phyloP scores from a whole-genome alignment of 2,888 invertebrate species.

The Resseliella maxima region DNA sequence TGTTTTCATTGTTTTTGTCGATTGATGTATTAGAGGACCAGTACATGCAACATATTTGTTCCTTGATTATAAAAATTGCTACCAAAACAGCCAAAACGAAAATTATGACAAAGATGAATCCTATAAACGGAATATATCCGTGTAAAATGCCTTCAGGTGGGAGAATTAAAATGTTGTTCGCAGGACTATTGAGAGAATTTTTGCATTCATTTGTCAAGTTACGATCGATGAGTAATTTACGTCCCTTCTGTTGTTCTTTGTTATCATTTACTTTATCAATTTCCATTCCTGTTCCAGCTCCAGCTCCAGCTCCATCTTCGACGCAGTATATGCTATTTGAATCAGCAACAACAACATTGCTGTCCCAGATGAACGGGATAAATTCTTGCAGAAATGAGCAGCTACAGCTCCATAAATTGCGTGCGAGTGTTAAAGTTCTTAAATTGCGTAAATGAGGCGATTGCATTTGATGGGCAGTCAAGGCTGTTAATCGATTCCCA shows the following conservation, averaged over 20 bases:
- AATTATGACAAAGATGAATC: slow-evolving; percentile 81
- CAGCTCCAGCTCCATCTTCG: slow-evolving; percentile 73
- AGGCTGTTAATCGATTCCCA: slow-evolving; percentile 72
- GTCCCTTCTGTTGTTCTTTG: background rate
- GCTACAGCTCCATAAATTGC: slow-evolving; percentile 90
- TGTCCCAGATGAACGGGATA: slow-evolving; percentile 84
- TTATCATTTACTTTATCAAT: slow-evolving; percentile 3
- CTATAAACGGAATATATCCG: slow-evolving; percentile 84
- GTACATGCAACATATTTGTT: slow-evolving; percentile 74
- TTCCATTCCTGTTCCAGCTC: background rate
- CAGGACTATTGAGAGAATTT: background rate
- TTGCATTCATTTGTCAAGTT: slow-evolving; percentile 67
- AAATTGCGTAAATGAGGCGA: slow-evolving; percentile 53
- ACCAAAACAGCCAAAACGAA: slow-evolving; percentile 81
- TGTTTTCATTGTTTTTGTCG: slow-evolving; percentile 10
- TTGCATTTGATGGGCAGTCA: slow-evolving; percentile 55
- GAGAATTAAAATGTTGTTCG: slow-evolving; percentile 60
- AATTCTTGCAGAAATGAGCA: slow-evolving; percentile 89
- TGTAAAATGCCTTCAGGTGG: slow-evolving; percentile 75
- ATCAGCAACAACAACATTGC: slow-evolving; percentile 82
- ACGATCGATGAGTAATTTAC: slow-evolving; percentile 80
- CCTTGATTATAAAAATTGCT: slow-evolving; percentile 85
- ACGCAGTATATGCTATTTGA: slow-evolving; percentile 84
- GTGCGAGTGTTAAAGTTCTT: slow-evolving; percentile 61
- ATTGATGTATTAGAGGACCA: background rate